Evolutionary conservation across 2,797 vertebrate genomes (phyloP), one percentile per base, ranked within the genome.

Genomic region (Diceros bicornis): DNA sequence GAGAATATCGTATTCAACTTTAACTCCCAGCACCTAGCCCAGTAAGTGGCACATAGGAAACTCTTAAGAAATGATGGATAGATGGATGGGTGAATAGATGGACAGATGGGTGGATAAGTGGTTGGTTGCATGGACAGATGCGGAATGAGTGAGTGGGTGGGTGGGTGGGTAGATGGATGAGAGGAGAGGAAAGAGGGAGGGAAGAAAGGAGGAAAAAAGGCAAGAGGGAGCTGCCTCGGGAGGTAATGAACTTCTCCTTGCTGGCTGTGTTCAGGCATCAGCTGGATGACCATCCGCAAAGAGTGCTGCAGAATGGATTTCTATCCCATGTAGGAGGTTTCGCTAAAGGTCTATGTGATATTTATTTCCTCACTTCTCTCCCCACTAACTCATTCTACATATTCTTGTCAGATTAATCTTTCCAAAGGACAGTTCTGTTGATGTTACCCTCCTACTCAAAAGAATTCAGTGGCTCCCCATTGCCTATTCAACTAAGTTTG

Each of bases 351-450:
- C 94, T 81, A 85, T 23, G 92, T 94, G 97, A 21, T 90, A 91
- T 94, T 97, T 95, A 95, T 81, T 97, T 96, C 92, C 94, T 96
- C 62, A 32, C 18, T 91, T 91, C 72, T 96, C 66, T 92, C 71
- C 55, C 85, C 61, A 95, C 66, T 92, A 95, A 97, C 59, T 95
- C 97, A 93, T 86, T 94, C 96, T 97, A 95, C 82, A 71, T 91
- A 92, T 95, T 92, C 95, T 86, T 92, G 94, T 94, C 95, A 96
- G 90, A 95, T 95, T 95, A 86, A 77, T 97, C 89, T 96, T 81
- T 85, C 88, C 85, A 91, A 97, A 94, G 96, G 68, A 92, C 91
- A 97, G 57, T 74, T 97, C 89, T 96, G 95, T 96, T 95, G 96
- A 92, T 94, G 97, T 89, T 91, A 96, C 77, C 57, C 85, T 95